Evolutionary conservation across 2,888 invertebrate species (phyloP).

Genomic region (Sminthurinus aureus): DNA sequence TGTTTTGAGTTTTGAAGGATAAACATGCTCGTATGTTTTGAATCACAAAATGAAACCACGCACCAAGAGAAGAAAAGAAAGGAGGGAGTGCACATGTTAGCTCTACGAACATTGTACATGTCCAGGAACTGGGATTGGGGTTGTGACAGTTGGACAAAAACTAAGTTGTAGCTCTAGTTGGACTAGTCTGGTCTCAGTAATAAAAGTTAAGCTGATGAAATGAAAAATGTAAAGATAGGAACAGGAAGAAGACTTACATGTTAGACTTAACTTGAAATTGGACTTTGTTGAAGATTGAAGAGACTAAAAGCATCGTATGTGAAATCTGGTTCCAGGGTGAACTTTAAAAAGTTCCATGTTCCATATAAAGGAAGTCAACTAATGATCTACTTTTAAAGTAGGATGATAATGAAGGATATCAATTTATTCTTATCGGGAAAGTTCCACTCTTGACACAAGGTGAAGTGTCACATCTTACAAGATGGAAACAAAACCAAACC

Average conservation of each 20-base stretch:
- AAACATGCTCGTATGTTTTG: no score
- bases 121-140: not conserved
- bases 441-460: no score
- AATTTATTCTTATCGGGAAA: no score
- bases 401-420: not conserved
- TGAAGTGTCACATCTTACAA: no score
- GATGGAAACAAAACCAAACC: no score
- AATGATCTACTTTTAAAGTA: no score
- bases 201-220: slow-evolving; percentile 34
- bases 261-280: not conserved
- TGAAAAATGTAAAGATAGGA: not conserved
- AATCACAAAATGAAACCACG: no score
- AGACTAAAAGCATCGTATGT: not conserved
- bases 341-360: not conserved
- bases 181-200: slow-evolving; percentile 21
- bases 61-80: no score
- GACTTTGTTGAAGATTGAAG: not conserved
- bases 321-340: not conserved
- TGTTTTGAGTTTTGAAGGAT: not conserved
- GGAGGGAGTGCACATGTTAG: not conserved
- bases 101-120: not conserved
- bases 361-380: not conserved
- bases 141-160: slow-evolving; percentile 17
- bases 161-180: not conserved
- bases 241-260: not conserved